Percentiles rank a stretch among this genome's conserved stretches.
Evolutionary conservation across 2,888 invertebrate genomes (phyloP).

Genomic region (Digitonthophagus gazella): DNA sequence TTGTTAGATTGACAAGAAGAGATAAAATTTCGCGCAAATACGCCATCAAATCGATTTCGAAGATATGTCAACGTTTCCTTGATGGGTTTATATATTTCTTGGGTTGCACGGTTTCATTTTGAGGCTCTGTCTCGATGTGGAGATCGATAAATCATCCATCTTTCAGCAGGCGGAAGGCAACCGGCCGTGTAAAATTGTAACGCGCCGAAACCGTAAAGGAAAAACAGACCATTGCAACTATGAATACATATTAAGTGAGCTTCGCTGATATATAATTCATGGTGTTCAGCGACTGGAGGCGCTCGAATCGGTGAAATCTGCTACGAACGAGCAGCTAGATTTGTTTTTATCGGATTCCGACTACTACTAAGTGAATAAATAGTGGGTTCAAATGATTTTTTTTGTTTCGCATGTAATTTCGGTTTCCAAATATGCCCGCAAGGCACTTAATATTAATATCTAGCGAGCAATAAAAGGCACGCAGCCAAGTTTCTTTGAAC

Average conservation of each 20-base stretch:
- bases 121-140: neutral
- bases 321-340: neutral
- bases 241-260: conserved; percentile 17
- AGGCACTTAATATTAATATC: neutral
- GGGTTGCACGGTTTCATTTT: conserved; percentile 10
- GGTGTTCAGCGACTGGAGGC: neutral
- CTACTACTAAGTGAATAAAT: neutral
- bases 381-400: too few species aligned
- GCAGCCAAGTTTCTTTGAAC: neutral
- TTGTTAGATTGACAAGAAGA: too few species aligned
- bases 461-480: neutral
- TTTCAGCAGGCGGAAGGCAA: conserved; percentile 2
- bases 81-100: conserved; percentile 7
- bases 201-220: neutral
- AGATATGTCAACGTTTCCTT: neutral
- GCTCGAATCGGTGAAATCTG: neutral
- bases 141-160: conserved; percentile 15
- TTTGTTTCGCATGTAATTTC: neutral
- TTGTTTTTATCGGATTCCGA: neutral
- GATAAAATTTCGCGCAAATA: neutral
- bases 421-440: neutral
- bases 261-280: conserved; percentile 16
- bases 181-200: conserved; percentile 15
- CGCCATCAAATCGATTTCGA: neutral
- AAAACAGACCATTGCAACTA: conserved; percentile 16